phyloP scores from a whole-genome alignment of 1,140 invertebrate species.

The Drosophila leontia region DNA sequence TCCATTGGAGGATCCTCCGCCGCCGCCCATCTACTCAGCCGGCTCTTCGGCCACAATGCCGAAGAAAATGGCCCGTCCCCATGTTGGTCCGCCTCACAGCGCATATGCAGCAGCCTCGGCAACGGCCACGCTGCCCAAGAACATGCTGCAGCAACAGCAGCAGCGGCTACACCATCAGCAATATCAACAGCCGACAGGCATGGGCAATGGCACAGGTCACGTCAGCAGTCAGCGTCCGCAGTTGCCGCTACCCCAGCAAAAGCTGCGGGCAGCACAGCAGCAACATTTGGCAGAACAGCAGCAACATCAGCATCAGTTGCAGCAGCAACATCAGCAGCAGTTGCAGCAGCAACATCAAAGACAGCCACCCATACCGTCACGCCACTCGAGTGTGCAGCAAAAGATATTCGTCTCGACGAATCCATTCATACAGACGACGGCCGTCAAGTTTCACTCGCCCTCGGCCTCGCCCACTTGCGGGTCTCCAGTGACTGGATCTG shows the following conservation, averaged over 20 bases:
- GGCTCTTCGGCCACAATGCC: slow-evolving; percentile 76
- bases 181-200: slow-evolving; percentile 76
- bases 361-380: slow-evolving; percentile 78
- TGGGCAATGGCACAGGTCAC: slow-evolving; percentile 61
- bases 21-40: slow-evolving; percentile 74
- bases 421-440: slow-evolving; percentile 84
- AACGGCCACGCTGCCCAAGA: slow-evolving; percentile 74
- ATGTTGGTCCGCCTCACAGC: slow-evolving; percentile 47
- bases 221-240: slow-evolving; percentile 65
- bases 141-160: slow-evolving; percentile 70
- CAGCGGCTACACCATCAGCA: slow-evolving; percentile 72
- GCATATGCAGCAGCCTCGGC: slow-evolving; percentile 72
- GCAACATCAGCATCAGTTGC: slow-evolving; percentile 56
- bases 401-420: slow-evolving; percentile 85
- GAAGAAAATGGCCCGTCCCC: slow-evolving; percentile 66
- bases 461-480: slow-evolving; percentile 79
- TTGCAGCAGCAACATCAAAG: slow-evolving; percentile 67
- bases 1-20: slow-evolving; percentile 81
- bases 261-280: slow-evolving; percentile 48
- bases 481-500: slow-evolving; percentile 54
- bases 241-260: slow-evolving; percentile 78
- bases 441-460: slow-evolving; percentile 79
- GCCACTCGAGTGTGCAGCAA: slow-evolving; percentile 83
- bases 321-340: slow-evolving; percentile 58
- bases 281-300: slow-evolving; percentile 52